Conservation (phyloP, 2,888 invertebrate species). For the Drosophila lacicola region DNA sequence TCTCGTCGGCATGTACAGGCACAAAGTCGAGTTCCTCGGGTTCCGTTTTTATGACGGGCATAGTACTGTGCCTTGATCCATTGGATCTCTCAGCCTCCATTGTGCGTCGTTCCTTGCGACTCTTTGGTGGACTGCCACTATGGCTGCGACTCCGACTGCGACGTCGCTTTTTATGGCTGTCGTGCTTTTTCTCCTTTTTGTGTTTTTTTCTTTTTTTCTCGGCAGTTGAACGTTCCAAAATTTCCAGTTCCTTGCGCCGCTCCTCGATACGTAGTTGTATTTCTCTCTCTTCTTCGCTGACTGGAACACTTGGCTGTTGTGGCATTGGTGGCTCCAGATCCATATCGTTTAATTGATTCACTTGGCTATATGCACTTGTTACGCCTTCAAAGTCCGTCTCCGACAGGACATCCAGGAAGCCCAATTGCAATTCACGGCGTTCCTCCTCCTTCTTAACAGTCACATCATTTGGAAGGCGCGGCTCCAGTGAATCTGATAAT, state of each 20-base stretch:
- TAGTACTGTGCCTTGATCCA: not conserved
- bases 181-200: slow-evolving; percentile 32
- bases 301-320: not conserved
- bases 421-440: not conserved
- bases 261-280: not conserved
- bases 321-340: not conserved
- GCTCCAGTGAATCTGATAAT: not conserved
- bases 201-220: slow-evolving; percentile 22
- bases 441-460: slow-evolving; percentile 12
- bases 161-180: slow-evolving; percentile 17
- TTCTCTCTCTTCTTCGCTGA: not conserved
- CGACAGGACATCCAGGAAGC: slow-evolving; percentile 7
- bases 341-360: slow-evolving; percentile 1
- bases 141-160: slow-evolving; percentile 25
- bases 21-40: slow-evolving; percentile 9
- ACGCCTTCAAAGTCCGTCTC: slow-evolving; percentile 2
- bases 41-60: slow-evolving; percentile 1
- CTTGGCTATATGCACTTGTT: not conserved
- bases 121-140: not conserved
- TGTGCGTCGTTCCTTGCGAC: slow-evolving; percentile 9
- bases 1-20: slow-evolving; percentile 20
- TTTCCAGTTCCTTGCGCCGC: not conserved
- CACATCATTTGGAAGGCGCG: too few species aligned
- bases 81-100: not conserved
- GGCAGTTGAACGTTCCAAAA: not conserved